Conservation (phyloP, 2,113 vertebrate species). For the Sorex araneus region DNA sequence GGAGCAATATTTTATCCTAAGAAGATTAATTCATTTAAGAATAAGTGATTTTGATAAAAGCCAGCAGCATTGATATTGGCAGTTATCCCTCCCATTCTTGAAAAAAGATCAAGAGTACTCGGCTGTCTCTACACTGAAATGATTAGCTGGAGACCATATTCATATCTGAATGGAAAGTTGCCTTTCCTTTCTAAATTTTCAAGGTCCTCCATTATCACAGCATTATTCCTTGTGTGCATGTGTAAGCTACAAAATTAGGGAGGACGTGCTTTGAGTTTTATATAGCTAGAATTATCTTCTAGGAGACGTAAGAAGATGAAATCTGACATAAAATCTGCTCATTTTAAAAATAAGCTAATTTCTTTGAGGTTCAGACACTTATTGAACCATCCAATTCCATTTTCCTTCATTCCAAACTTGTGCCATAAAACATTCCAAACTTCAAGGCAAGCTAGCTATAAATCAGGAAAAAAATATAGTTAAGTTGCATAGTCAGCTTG, state of each 20-base stretch:
- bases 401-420: conserved; percentile 40
- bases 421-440: conserved; percentile 63
- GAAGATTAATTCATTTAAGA: conserved; percentile 86
- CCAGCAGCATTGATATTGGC: conserved; percentile 85
- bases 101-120: conserved; percentile 84
- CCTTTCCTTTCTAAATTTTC: conserved; percentile 85
- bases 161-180: conserved; percentile 86
- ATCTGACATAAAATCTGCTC: conserved; percentile 75
- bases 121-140: conserved; percentile 74
- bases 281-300: conserved; percentile 78
- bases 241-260: conserved; percentile 78
- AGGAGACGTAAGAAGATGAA: conserved; percentile 78
- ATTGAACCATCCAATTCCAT: conserved; percentile 53
- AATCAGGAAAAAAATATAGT: conserved; percentile 75
- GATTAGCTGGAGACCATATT: conserved; percentile 86
- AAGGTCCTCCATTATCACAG: conserved; percentile 78
- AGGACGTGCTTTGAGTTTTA: conserved; percentile 64
- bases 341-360: conserved; percentile 77
- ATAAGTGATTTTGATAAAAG: conserved; percentile 83
- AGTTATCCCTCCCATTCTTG: conserved; percentile 19
- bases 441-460: conserved; percentile 49
- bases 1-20: conserved; percentile 85
- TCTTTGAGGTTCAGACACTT: conserved; percentile 72
- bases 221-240: conserved; percentile 78
- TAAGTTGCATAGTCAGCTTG: conserved; percentile 61